Evolutionary conservation across 92 coral and sea anemone species (phyloP), one percentile per base, ranked within the genome.

Genomic region (Galaxea fascicularis): DNA sequence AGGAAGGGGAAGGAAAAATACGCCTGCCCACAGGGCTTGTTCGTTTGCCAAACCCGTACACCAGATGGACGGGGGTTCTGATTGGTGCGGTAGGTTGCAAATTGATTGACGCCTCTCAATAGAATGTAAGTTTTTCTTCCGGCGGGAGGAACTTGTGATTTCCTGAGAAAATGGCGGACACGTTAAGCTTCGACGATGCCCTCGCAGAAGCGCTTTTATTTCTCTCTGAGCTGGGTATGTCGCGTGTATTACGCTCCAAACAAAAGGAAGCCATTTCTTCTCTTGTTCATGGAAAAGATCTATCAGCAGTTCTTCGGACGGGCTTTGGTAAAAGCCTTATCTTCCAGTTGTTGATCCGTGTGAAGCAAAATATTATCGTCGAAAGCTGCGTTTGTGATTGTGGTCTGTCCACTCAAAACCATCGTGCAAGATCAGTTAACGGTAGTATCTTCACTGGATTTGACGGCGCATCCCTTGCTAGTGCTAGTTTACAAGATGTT

Each of bases 361-460:
- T 66, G 0, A 25, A 25, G 28, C 44, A n/a, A 66, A 35, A 66
- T 25, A 11, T 3, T 21, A 30, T 1, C 45, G 35, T 1, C 4
- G 35, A 46, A 18, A 72, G 8, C 59, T 46, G 4, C 35, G 52
- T 16, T 29, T 22, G 77, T 46, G 28, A 20, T 72, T 41, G 58
- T 72, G 20, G 77, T 72, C 14, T 72, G 77, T 41, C 77, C 59
- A 22, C 77, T 72, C 0, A 41, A 72, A 20, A 72, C 58, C 15
- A 72, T 72, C 15, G 58, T 72, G 30, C 28, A 72, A 3, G 77
- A 72, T 46, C 77, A 22, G 20, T 20, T n/a, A 41, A n/a, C 57
- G 57, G 60, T 18, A 44, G 21, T 10, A 31, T 4, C 13, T 17
- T 22, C 4, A 4, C 78, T 77, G 68, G 89, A 85, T 3, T 18